These are phyloP conservation scores for Lepidothrix coronata DNA, from an alignment of 2,113 vertebrate species.

Conservation along the genomic window DNA sequence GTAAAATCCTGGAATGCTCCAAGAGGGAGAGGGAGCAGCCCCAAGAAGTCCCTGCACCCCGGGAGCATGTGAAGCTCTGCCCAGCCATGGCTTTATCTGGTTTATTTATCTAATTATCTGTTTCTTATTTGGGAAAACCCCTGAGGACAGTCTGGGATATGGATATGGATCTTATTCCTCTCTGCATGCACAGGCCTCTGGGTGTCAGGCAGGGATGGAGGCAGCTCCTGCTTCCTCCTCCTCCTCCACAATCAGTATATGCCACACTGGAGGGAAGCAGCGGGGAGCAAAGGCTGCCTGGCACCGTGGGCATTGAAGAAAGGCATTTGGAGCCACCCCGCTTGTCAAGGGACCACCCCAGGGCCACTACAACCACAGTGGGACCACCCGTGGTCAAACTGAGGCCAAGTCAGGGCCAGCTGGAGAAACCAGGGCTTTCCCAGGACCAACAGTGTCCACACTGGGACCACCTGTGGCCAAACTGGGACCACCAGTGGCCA, in stretches of 20 bases:
- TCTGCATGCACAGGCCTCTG: accelerated
- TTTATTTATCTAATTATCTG: neutral
- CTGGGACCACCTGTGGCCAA: neutral
- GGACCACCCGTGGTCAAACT: neutral
- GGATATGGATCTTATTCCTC: neutral
- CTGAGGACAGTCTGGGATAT: neutral
- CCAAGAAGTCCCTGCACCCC: accelerated
- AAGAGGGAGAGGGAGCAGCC: neutral
- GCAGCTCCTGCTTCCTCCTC: neutral
- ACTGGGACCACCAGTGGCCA: neutral
- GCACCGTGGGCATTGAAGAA: neutral
- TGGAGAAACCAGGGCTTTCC: neutral
- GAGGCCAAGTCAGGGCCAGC: neutral
- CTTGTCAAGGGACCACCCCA: neutral
- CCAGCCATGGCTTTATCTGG: neutral
- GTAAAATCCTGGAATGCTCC: neutral
- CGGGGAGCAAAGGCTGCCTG: accelerated
- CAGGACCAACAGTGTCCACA: no score
- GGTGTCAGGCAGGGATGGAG: accelerated
- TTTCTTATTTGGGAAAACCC: neutral
- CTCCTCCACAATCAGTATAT: neutral
- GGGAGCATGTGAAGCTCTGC: neutral
- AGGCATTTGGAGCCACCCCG: neutral
- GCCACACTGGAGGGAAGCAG: neutral
- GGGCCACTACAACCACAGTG: neutral